Base-by-base conservation (phyloP, 1,140 invertebrate genomes). In the Mya arenaria region DNA sequence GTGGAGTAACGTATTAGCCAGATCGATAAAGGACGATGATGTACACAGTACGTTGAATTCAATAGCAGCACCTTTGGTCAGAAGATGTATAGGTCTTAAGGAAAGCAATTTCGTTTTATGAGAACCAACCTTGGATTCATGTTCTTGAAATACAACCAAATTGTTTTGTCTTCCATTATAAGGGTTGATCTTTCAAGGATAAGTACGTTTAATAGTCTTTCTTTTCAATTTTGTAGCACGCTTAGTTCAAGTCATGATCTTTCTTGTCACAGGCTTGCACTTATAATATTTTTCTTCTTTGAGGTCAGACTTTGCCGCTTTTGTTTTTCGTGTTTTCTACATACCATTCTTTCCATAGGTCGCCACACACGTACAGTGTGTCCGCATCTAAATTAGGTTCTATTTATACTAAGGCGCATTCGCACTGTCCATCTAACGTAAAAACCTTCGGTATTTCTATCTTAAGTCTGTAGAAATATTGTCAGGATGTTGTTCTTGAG, bases 271-370 rank as follows among this genome's bases (percentile, higher is more conserved):
- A 30, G 6, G 25, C 28, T 32, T 19, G 41, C 23, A 30, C 4
- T 23, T 28, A 28, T n/a, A n/a, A n/a, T 48, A 55, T 48, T 72
- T 55, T 28, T 72, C n/a, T 15, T 13, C 68, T 52, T 30, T 34
- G 13, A 72, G 13, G 32, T 72, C 68, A 30, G 71, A 74, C 36
- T 74, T 74, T 52, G 56, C 71, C 56, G 62, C 25, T 39, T 74
- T 56, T 23, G 62, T 56, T 34, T 32, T 48, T 48, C 56, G 68
- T 58, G n/a, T 60, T 73, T 39, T 58, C 71, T 34, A 56, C 52
- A 36, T 60, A 74, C 8, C 52, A 74, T 74, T 74, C 52, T 39
- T 19, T 13, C 52, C 71, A 74, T 19, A 60, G 13, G 56, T 74
- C 71, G 2, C 34, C 58, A 39, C 71, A 74, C 52, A 74, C 52